Base-by-base conservation (phyloP, 2,888 invertebrate genomes). In the Gonocerus acuteangulatus region DNA sequence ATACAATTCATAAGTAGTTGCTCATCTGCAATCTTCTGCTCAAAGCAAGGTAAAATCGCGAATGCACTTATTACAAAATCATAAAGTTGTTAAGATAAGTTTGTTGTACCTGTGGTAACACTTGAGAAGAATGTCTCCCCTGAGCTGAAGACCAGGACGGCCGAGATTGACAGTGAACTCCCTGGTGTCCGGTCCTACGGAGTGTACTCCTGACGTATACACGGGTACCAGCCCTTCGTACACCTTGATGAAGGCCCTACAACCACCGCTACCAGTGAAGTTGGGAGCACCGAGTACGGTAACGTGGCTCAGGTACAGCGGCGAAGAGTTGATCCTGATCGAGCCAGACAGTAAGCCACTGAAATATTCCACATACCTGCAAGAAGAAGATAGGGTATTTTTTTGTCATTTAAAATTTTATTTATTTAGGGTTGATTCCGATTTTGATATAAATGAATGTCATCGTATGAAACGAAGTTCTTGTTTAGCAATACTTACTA, bases 221-320 rank as follows among this genome's bases (percentile, higher is more conserved):
- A 94, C 86, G 62, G 90, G 90, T 64, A 86, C 85, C 73, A 92
- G 86, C 68, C 91, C 90, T 77, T 94, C 93, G 78, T 94, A 95
- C 65, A 95, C 84, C 78, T 88, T 88, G 69, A 89, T 80, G 76
- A 89, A 89, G 67, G 87, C 86, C 64, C 79, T 77, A 71, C 83
- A 83, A 64, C 85, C 85, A 13, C 73, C 67, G 22, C 61, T 61
- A 11, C 63, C 63, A 19, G 66, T 67, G 71, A 85, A 89, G 52
- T 85, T 77, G 19, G 91, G 87, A n/a, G 90, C 86, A 36, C 92
- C 91, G 63, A 89, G 82, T 56, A 93, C 86, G 64, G 88, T 85
- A 63, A 94, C 84, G 73, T 89, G 89, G 60, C 91, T 90, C 65
- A 95, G 81, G 73, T 87, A 89, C 34, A 95, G 77, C 1, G 94